Evolutionary conservation across 2,113 vertebrate genomes (phyloP).

Genomic region (Malurus alboscapulatus): DNA sequence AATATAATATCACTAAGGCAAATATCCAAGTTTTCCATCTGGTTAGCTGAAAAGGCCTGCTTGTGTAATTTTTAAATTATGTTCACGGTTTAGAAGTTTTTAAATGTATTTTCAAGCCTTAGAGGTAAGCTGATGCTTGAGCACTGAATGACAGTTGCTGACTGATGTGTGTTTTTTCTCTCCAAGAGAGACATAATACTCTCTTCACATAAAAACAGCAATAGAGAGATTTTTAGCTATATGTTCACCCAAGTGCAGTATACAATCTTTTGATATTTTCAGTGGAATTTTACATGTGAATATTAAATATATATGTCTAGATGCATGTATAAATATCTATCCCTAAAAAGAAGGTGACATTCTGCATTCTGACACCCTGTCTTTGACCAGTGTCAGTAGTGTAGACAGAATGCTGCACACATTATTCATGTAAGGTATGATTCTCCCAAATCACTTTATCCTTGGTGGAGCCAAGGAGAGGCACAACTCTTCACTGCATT

Average conservation of each 20-base stretch:
- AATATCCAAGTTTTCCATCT: neutral
- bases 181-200: neutral
- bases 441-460: neutral
- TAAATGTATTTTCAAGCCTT: neutral
- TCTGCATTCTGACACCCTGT: neutral
- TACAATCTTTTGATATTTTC: neutral
- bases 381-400: neutral
- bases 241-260: neutral
- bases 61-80: neutral
- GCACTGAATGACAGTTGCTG: neutral
- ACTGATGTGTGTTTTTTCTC: neutral
- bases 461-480: neutral
- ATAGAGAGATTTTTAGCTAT: neutral
- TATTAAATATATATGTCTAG: neutral
- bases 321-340: neutral
- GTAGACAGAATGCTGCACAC: neutral
- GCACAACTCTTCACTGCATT: neutral
- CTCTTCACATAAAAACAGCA: neutral
- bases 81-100: neutral
- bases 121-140: neutral
- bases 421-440: neutral
- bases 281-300: neutral
- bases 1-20: neutral
- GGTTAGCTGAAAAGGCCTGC: neutral
- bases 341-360: neutral